Evolutionary conservation across 2,797 vertebrate genomes (phyloP).

Genomic region (Acridotheres tristis): DNA sequence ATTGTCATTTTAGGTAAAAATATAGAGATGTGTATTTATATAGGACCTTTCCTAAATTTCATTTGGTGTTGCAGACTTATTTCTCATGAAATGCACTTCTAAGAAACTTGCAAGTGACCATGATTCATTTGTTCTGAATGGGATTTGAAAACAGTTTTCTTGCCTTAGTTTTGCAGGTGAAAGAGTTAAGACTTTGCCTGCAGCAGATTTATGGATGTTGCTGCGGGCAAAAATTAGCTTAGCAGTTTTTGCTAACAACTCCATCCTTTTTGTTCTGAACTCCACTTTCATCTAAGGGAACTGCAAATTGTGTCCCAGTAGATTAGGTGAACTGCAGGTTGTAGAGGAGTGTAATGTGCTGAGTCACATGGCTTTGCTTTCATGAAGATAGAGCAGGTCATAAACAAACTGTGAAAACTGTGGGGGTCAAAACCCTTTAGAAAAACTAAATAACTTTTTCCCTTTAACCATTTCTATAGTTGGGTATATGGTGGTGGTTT

Average conservation of each 20-base stretch:
- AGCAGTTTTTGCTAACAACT: constrained; percentile 18
- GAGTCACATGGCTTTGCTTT: neutral
- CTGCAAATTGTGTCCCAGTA: constrained; percentile 3
- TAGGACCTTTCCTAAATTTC: neutral
- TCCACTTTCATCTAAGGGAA: neutral
- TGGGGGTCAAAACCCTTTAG: neutral
- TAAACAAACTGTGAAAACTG: neutral
- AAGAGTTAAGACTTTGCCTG: constrained; percentile 8
- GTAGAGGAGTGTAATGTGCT: neutral
- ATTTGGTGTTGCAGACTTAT: neutral
- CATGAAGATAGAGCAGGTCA: neutral
- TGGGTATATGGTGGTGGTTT: no score
- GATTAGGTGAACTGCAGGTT: neutral
- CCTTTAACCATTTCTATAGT: neutral
- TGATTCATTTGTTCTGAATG: neutral
- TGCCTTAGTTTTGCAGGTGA: neutral
- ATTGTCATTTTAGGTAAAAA: neutral
- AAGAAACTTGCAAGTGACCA: neutral
- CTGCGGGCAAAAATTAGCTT: constrained; percentile 39
- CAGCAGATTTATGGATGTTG: neutral
- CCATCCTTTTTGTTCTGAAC: constrained; percentile 22
- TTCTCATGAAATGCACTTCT: neutral
- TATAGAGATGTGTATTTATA: neutral
- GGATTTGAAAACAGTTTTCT: neutral
- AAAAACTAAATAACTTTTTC: neutral